phyloP scores from a whole-genome alignment of 2,888 invertebrate species.

The Formica aserva region DNA sequence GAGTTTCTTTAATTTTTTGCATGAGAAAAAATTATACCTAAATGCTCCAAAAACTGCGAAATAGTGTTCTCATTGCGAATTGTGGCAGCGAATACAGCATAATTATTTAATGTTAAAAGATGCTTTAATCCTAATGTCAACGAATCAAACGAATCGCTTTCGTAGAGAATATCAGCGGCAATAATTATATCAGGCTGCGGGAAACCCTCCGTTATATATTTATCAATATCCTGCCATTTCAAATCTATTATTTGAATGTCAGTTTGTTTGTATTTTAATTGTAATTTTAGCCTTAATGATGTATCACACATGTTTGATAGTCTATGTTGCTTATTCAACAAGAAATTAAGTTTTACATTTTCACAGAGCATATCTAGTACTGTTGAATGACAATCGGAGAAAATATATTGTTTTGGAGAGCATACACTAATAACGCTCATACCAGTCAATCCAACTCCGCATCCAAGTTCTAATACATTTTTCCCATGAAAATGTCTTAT shows the following conservation, averaged over 20 bases:
- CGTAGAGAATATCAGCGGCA: slow-evolving; percentile 89
- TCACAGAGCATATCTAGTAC: slow-evolving; percentile 89
- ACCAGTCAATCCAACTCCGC: slow-evolving; percentile 92
- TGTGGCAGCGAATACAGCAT: slow-evolving; percentile 88
- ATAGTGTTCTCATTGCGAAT: slow-evolving; percentile 90
- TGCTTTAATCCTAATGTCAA: slow-evolving; percentile 86
- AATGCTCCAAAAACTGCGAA: slow-evolving; percentile 86
- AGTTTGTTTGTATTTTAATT: slow-evolving; percentile 61
- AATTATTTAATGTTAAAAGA: slow-evolving; percentile 82
- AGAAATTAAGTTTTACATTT: slow-evolving; percentile 89
- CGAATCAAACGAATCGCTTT: slow-evolving; percentile 86
- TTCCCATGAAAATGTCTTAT: slow-evolving; percentile 87
- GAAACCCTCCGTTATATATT: slow-evolving; percentile 72
- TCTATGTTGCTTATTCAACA: not conserved
- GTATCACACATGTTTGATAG: not conserved
- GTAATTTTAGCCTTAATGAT: slow-evolving; percentile 61
- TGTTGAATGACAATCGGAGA: slow-evolving; percentile 90
- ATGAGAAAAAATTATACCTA: slow-evolving; percentile 85
- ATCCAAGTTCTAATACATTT: slow-evolving; percentile 91
- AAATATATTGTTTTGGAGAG: slow-evolving; percentile 87
- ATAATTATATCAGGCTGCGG: slow-evolving; percentile 86
- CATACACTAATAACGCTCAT: slow-evolving; percentile 88
- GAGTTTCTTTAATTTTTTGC: slow-evolving; percentile 3
- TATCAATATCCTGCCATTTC: slow-evolving; percentile 87
- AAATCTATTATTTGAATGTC: slow-evolving; percentile 84